Percentiles rank a stretch among this genome's conserved stretches.
phyloP scores from a whole-genome alignment of 2,797 vertebrate genomes.

The Scyliorhinus canicula region DNA sequence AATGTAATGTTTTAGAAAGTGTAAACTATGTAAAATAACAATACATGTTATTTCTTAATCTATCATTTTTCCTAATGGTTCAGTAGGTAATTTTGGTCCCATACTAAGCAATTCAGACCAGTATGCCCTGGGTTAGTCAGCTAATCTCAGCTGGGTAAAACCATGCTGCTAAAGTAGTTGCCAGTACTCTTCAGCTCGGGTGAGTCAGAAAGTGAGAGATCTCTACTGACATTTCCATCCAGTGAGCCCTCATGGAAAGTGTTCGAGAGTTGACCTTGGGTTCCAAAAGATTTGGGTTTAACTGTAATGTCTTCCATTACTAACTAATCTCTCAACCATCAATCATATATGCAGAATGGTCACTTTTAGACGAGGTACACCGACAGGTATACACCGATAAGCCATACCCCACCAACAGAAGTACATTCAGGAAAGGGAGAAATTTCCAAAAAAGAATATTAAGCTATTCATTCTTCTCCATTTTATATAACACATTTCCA shows the following conservation, averaged over 20 bases:
- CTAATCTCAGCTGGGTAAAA: neutral
- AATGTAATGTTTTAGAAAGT: neutral
- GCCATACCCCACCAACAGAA: neutral
- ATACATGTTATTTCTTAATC: neutral
- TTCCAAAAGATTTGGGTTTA: neutral
- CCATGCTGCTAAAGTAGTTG: too few species aligned
- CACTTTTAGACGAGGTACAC: neutral
- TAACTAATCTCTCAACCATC: neutral
- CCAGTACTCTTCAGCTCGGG: neutral
- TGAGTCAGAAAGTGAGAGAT: neutral
- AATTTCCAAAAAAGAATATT: neutral
- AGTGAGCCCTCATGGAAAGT: too few species aligned
- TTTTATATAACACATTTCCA: neutral
- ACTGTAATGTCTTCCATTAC: neutral
- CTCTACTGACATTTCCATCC: neutral
- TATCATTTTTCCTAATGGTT: neutral
- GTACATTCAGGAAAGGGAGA: neutral
- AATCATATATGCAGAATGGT: neutral
- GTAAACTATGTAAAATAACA: neutral
- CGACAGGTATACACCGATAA: neutral
- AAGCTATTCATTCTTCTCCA: neutral
- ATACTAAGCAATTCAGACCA: neutral
- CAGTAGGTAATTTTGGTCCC: neutral
- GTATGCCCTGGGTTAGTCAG: neutral
- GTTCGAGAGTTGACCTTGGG: neutral